Evolutionary conservation across 92 coral and sea anemone genomes (phyloP).

Genomic region (Phenganax stokvisi): DNA sequence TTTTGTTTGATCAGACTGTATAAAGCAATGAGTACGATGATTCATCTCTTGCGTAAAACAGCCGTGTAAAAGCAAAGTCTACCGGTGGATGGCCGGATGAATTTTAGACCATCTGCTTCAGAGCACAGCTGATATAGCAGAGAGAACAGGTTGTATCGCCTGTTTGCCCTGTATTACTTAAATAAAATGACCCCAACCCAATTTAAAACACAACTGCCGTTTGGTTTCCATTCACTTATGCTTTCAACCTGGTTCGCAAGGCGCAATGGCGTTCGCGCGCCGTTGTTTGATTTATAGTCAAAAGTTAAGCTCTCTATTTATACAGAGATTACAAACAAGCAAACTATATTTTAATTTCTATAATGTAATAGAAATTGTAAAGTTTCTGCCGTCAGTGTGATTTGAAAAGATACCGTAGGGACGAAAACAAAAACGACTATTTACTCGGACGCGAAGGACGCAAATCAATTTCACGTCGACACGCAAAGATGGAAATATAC

Average conservation of each 20-base stretch:
- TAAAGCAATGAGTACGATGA: background rate
- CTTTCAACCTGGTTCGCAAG: constrained; percentile 11
- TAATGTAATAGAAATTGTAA: no score
- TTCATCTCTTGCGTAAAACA: background rate
- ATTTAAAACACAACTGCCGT: constrained; percentile 17
- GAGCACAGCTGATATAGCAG: constrained; percentile 37
- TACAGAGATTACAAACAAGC: no score
- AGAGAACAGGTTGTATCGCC: constrained; percentile 35
- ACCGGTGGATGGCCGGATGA: background rate
- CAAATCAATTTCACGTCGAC: no score
- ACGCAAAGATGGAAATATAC: no score
- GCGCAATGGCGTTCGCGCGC: constrained; percentile 1
- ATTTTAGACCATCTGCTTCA: constrained; percentile 21
- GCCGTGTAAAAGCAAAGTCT: background rate
- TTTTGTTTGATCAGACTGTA: background rate
- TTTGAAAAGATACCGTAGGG: no score
- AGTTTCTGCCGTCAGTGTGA: no score
- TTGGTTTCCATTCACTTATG: constrained; percentile 10
- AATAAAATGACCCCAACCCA: constrained; percentile 37
- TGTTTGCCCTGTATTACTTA: constrained; percentile 34
- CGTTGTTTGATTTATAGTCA: background rate
- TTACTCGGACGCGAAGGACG: no score
- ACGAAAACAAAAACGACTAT: no score
- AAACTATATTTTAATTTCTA: no score
- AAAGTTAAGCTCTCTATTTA: no score